Conservation (phyloP, 2,888 invertebrate genomes). For the Doris montereyensis region DNA sequence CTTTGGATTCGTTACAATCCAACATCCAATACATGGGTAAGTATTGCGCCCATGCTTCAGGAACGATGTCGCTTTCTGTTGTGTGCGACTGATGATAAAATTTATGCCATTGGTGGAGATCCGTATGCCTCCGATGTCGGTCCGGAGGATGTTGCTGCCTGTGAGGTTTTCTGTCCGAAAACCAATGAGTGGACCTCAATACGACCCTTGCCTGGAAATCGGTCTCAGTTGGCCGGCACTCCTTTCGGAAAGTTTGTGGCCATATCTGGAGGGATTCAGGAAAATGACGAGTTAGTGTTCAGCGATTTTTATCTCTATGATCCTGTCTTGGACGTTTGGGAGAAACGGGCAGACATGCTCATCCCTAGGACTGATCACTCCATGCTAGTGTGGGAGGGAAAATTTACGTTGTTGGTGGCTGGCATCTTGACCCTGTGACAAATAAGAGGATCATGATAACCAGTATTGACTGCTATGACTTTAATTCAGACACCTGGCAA, state of each 20-base stretch:
- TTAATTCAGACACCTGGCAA: slow-evolving; percentile 77
- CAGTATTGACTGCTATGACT: slow-evolving; percentile 80
- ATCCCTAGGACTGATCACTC: slow-evolving; percentile 64
- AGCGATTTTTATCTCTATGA: slow-evolving; percentile 58
- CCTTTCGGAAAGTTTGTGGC: slow-evolving; percentile 66
- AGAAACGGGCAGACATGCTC: slow-evolving; percentile 52
- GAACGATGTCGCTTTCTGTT: slow-evolving; percentile 66
- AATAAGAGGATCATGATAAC: slow-evolving; percentile 77
- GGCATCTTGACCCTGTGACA: slow-evolving; percentile 74
- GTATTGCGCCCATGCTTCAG: slow-evolving; percentile 74
- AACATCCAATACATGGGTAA: slow-evolving; percentile 78
- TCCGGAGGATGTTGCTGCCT: slow-evolving; percentile 51
- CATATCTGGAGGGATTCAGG: slow-evolving; percentile 77
- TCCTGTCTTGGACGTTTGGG: slow-evolving; percentile 55
- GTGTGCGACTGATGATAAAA: slow-evolving; percentile 52
- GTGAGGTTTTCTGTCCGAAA: slow-evolving; percentile 60
- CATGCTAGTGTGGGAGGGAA: slow-evolving; percentile 55
- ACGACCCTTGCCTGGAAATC: slow-evolving; percentile 55
- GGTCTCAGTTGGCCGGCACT: slow-evolving; percentile 66
- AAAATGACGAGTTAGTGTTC: slow-evolving; percentile 76
- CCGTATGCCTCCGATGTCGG: slow-evolving; percentile 74
- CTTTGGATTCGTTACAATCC: slow-evolving; percentile 81
- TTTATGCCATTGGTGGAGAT: slow-evolving; percentile 73
- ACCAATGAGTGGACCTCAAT: slow-evolving; percentile 58
- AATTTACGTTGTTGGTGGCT: slow-evolving; percentile 64